These are phyloP conservation scores for Stichodactyla mertensii DNA, from an alignment of 64 coral and sea anemone genomes.

Conservation along the genomic window DNA sequence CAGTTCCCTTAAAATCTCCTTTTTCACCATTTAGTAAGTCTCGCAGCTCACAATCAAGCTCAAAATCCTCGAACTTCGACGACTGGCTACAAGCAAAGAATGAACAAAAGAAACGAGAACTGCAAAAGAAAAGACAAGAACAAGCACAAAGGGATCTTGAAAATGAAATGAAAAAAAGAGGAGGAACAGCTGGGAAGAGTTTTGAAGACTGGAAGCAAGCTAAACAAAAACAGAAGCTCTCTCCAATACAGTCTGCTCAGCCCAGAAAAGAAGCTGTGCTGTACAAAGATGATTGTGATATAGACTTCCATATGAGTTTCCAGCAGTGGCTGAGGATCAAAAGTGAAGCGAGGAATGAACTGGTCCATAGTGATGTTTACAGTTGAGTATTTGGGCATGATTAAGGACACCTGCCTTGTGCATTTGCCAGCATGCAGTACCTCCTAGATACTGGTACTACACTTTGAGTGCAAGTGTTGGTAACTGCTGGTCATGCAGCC, in stretches of 20 bases:
- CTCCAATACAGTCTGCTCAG: not conserved
- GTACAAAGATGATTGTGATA: slow-evolving; percentile 26
- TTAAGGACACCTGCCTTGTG: too few species aligned
- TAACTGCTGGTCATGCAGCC: too few species aligned
- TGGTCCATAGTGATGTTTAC: not conserved
- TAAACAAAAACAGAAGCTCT: slow-evolving; percentile 40
- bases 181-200: slow-evolving; percentile 36
- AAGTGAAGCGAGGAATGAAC: not conserved
- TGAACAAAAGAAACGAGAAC: slow-evolving; percentile 56
- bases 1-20: not conserved
- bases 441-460: too few species aligned
- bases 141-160: slow-evolving; percentile 38
- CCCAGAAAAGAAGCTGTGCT: slow-evolving; percentile 20
- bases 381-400: not conserved
- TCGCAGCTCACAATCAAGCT: slow-evolving; percentile 45
- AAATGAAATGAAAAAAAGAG: slow-evolving; percentile 41
- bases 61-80: slow-evolving; percentile 75
- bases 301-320: slow-evolving; percentile 13
- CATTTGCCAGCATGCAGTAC: too few species aligned
- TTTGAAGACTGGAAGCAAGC: slow-evolving; percentile 69
- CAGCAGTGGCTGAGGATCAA: slow-evolving; percentile 42
- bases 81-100: slow-evolving; percentile 79
- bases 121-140: slow-evolving; percentile 45
- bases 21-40: slow-evolving; percentile 57
- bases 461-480: too few species aligned